Evolutionary conservation across 2,113 vertebrate genomes (phyloP).

Genomic region (Speoplatyrhinus poulsoni): DNA sequence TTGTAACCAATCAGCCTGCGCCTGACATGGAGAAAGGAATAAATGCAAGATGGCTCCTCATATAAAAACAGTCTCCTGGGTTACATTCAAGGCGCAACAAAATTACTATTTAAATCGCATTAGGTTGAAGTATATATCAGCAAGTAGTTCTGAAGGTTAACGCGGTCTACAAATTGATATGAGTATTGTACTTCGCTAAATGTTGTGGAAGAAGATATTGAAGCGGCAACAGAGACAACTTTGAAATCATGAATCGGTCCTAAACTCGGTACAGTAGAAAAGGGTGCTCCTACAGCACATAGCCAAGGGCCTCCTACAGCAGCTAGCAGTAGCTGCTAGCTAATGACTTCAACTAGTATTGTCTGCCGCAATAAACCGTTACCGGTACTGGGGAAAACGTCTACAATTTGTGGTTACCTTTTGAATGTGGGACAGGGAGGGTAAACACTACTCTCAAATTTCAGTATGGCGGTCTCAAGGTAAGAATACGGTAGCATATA

Average conservation of each 20-base stretch:
- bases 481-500: constrained; percentile 34
- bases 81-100: constrained; percentile 79
- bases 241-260: constrained; percentile 65
- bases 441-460: background rate
- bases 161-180: constrained; percentile 45
- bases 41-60: constrained; percentile 99
- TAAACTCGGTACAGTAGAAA: constrained; percentile 41
- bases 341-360: constrained; percentile 33
- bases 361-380: constrained; percentile 1
- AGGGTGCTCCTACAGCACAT: constrained; percentile 20
- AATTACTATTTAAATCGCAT: constrained; percentile 81
- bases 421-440: constrained; percentile 51
- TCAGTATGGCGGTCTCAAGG: constrained; percentile 78
- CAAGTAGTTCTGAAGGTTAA: constrained; percentile 72
- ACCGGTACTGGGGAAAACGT: background rate
- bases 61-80: constrained; percentile 94
- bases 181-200: constrained; percentile 23
- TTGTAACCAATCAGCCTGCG: constrained; percentile 85
- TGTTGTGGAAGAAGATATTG: constrained; percentile 37
- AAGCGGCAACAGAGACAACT: constrained; percentile 47
- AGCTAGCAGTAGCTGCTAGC: constrained; percentile 54
- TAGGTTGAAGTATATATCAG: constrained; percentile 71
- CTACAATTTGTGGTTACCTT: constrained; percentile 20
- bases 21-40: constrained; percentile 92
- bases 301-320: constrained; percentile 48